Percentiles rank a stretch among this genome's conserved stretches.
Conservation (phyloP, 2,797 vertebrate species). For the Neopelma chrysocephalum region DNA sequence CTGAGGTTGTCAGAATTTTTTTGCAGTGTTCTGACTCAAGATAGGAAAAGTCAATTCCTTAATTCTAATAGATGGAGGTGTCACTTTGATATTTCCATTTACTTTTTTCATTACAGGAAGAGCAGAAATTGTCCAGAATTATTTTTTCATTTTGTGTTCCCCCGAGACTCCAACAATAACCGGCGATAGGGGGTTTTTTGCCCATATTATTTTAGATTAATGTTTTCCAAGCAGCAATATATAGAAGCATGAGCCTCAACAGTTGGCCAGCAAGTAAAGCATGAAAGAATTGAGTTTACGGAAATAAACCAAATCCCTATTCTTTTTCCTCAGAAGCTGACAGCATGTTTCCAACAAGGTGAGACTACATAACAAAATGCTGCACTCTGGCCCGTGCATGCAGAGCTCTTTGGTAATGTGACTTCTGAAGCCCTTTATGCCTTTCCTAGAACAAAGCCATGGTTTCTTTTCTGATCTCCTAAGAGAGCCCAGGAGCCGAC, state of each 20-base stretch:
- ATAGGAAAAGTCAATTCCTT: conserved; percentile 34
- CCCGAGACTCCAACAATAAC: neutral
- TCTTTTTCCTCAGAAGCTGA: neutral
- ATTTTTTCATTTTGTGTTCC: neutral
- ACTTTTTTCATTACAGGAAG: conserved; percentile 39
- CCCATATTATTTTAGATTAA: neutral
- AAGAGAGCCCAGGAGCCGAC: neutral
- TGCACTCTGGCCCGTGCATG: conserved; percentile 11
- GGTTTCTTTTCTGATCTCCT: conserved; percentile 37
- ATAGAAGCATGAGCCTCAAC: neutral
- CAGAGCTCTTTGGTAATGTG: conserved; percentile 37
- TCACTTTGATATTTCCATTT: conserved; percentile 33
- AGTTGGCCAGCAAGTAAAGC: neutral
- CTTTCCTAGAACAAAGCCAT: conserved; percentile 21
- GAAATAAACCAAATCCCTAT: neutral
- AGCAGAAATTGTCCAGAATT: conserved; percentile 26
- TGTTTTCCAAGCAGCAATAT: neutral
- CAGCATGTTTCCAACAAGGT: neutral
- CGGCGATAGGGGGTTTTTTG: neutral
- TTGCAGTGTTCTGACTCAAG: neutral
- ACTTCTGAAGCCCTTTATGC: conserved; percentile 2
- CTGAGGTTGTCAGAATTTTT: conserved; percentile 42
- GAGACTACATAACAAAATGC: conserved; percentile 34
- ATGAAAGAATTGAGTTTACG: neutral
- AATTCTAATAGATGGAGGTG: conserved; percentile 47